Base-by-base conservation (phyloP, 1,140 invertebrate species). In the Neotoxoptera formosana region DNA sequence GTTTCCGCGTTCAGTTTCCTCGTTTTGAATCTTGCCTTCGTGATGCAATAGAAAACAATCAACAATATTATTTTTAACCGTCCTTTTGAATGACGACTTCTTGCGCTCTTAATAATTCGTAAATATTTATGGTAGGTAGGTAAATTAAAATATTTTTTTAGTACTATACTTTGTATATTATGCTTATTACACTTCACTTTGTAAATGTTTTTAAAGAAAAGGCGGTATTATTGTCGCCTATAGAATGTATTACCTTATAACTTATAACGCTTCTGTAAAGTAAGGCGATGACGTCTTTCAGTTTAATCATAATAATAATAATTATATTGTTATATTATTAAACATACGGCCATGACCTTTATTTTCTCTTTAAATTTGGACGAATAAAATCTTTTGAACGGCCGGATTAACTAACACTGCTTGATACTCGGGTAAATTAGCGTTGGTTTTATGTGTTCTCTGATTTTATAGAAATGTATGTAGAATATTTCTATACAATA, bases 1-100 rank as follows among this genome's bases (percentile, higher is more conserved):
- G 60, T 91, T 91, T 91, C 41, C 56, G 90, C 60, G 90, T 91
- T 76, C 7, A 30, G 30, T 91, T 91, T 91, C 56, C 56, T 91
- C 90, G 17, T 47, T 91, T 91, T 34, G 14, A 67, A 91, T 76
- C 60, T 91, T 89, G 23, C 9, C 34, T 11, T 45, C 23, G 14
- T 76, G 51, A 89, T 89, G 34, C 34, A 89, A 34, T 89, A 41
- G 21, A n/a, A 89, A 89, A 56, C 48, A 89, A 89, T 36, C 21
- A 23, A 89, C 9, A 89, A 89, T 89, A 36, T 53, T 53, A 89
- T 86, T 25, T 86, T 83, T 34, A 23, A 36, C 45, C 17, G n/a
- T 89, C 23, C 20, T 89, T 89, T 53, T 34, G n/a, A 53, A 21
- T 7, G 3, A n/a, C 7, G 0, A 89, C 45, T 51, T 89, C n/a